Base-by-base conservation (phyloP, 2,888 invertebrate genomes). In the Amiota communis region DNA sequence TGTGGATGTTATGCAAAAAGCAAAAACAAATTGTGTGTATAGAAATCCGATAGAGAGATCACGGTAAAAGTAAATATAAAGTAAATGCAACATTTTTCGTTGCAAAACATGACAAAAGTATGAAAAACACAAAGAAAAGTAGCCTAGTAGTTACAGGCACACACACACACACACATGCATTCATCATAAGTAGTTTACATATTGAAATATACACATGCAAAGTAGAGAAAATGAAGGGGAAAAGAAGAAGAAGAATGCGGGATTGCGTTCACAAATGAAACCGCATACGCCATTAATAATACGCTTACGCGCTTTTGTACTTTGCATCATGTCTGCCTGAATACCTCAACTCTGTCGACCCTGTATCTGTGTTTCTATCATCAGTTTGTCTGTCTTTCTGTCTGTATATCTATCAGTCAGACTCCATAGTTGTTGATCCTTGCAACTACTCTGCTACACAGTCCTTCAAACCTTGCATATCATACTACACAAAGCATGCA, bases 281-380 rank as follows among this genome's bases (percentile, higher is more conserved):
- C 67, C 65, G 73, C 63, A 69, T 71, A 74, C 74, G 70, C 75
- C 81, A 81, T 85, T 81, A 85, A 84, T 84, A 84, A 84, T 84
- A 81, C 86, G 85, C 83, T 84, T 84, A 84, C 80, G 84, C 79
- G 82, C 85, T 85, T 83, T 83, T 84, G 82, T 83, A 75, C 73
- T 76, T 73, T 74, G 76, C 71, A 17, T 59, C 59, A 59, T 59
- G 59, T 59, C 23, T 59, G 59, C 15, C 59, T 36, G 36, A 36
- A 36, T 36, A 36, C 36, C 36, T 36, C 36, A 36, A 36, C 36
- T 36, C 36, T 36, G 36, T 36, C 36, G 36, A 36, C 2, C n/a
- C n/a, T n/a, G n/a, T n/a, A n/a, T n/a, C n/a, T 36, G 2, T 36
- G 36, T 36, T 0, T 36, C 36, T 36, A 36, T 36, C 36, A 36